Conservation (phyloP, 1,140 invertebrate genomes). For the Lepeophtheirus salmonis region DNA sequence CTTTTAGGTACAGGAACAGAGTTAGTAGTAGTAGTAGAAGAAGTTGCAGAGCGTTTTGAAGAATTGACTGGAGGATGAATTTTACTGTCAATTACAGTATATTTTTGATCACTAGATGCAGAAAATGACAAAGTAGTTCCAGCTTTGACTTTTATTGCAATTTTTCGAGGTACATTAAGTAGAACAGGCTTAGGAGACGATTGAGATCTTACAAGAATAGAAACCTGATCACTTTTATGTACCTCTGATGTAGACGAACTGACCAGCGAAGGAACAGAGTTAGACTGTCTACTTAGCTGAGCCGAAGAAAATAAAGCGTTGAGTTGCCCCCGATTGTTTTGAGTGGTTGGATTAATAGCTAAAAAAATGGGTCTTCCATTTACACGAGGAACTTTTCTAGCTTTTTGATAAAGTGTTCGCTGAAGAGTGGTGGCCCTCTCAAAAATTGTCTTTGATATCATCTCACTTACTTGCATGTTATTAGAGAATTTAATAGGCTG, state of each 20-base stretch:
- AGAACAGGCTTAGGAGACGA: constrained; percentile 10
- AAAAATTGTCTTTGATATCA: constrained; percentile 1
- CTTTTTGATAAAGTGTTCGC: constrained; percentile 5
- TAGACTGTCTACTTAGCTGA: not conserved
- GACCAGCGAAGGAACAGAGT: not conserved
- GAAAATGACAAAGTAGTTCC: constrained; percentile 18
- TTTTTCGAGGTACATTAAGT: constrained; percentile 8
- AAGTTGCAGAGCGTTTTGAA: too few relatives aligned
- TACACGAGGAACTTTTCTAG: constrained; percentile 10
- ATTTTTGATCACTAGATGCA: constrained; percentile 16
- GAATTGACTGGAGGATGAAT: constrained; percentile 15
- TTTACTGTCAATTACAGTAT: constrained; percentile 17
- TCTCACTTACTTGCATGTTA: constrained; percentile 15
- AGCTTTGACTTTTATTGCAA: constrained; percentile 16
- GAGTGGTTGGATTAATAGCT: constrained; percentile 8
- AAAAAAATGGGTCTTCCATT: constrained; percentile 9
- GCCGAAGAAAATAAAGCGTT: not conserved
- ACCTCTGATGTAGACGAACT: not conserved
- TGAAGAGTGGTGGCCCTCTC: not conserved
- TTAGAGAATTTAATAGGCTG: constrained; percentile 17
- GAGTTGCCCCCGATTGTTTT: not conserved
- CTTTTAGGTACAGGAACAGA: not conserved
- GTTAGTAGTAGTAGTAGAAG: too few relatives aligned
- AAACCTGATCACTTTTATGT: constrained; percentile 12
- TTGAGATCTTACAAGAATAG: constrained; percentile 13